phyloP scores from a whole-genome alignment of 2,113 vertebrate species.

The Euleptes europaea region DNA sequence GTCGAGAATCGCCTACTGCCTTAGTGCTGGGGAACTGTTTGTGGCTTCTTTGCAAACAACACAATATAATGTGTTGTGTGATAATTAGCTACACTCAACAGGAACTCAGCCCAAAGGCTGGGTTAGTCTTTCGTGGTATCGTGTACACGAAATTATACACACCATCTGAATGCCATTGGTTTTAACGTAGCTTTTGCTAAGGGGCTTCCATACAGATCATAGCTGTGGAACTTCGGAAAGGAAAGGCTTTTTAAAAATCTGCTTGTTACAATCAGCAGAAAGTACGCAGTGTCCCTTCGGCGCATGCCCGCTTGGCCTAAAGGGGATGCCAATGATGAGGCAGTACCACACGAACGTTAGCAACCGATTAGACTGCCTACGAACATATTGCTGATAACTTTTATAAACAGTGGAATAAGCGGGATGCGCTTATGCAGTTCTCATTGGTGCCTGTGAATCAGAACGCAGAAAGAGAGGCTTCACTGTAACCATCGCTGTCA shows the following conservation, averaged over 20 bases:
- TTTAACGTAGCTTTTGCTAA: conserved; percentile 10
- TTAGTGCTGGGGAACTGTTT: not conserved
- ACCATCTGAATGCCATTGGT: not conserved
- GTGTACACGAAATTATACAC: conserved; percentile 8
- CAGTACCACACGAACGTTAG: not conserved
- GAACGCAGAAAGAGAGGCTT: not conserved
- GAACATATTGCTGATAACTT: not conserved
- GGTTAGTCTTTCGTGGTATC: not conserved
- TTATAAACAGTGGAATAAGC: not conserved
- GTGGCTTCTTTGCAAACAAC: not conserved
- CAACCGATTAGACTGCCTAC: not conserved
- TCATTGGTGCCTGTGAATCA: not conserved
- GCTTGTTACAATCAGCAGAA: not conserved
- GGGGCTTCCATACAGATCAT: not conserved
- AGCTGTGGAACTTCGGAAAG: not conserved
- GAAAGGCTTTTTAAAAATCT: not conserved
- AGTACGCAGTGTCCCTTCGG: not conserved
- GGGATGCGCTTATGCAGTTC: too few relatives aligned
- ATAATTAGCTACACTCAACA: conserved; percentile 13
- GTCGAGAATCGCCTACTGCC: not conserved
- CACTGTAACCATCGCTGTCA: not conserved
- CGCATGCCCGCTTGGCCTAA: not conserved
- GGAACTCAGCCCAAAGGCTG: not conserved
- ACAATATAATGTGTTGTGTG: not conserved
- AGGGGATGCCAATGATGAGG: not conserved